Conservation (phyloP, 2,797 vertebrate species). For the Rhynchonycteris naso region DNA sequence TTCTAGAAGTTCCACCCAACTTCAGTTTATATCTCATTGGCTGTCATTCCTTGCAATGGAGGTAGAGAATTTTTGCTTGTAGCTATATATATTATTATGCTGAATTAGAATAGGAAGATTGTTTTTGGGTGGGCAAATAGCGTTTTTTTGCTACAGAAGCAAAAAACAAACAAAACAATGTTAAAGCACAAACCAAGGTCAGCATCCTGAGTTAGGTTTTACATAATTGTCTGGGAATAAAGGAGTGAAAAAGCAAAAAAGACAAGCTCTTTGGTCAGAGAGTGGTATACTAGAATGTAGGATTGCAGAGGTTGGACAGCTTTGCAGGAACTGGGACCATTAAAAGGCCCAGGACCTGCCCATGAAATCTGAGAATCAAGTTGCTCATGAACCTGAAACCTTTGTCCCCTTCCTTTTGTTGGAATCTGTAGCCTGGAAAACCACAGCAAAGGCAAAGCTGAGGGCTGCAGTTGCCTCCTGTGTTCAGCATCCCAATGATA, state of each 20-base stretch:
- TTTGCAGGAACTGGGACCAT: not conserved
- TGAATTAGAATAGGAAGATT: not conserved
- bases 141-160: not conserved
- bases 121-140: not conserved
- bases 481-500: not conserved
- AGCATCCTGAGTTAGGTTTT: not conserved
- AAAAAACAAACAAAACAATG: not conserved
- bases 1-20: not conserved
- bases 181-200: not conserved
- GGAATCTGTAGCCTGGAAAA: not conserved
- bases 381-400: not conserved
- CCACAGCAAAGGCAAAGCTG: not conserved
- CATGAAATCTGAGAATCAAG: not conserved
- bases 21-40: not conserved
- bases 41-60: not conserved
- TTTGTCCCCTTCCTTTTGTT: not conserved
- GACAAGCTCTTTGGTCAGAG: not conserved
- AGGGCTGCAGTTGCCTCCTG: not conserved
- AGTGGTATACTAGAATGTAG: not conserved
- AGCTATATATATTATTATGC: not conserved
- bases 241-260: not conserved
- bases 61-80: not conserved
- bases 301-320: not conserved
- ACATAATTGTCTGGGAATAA: not conserved
- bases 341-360: not conserved